phyloP scores from a whole-genome alignment of 2,113 vertebrate species.

The Riparia riparia region DNA sequence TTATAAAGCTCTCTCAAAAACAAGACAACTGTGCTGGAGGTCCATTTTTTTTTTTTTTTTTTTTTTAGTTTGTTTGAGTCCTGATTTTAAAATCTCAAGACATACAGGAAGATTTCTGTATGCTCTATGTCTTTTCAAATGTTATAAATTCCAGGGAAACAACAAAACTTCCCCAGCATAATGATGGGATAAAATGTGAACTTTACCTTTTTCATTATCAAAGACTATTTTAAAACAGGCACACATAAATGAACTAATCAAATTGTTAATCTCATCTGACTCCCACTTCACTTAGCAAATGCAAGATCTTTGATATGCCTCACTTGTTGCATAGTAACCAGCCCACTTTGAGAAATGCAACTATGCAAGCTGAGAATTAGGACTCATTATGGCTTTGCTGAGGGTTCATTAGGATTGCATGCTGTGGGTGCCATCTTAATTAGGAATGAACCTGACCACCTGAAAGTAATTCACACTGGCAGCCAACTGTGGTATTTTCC shows the following conservation, averaged over 20 bases:
- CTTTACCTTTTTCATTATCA: neutral
- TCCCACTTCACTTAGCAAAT: conserved; percentile 1
- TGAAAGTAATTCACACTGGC: conserved; percentile 70
- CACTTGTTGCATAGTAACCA: conserved; percentile 44
- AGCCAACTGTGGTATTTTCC: conserved; percentile 62
- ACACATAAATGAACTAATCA: neutral
- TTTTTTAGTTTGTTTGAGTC: neutral
- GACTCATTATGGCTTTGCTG: conserved; percentile 35
- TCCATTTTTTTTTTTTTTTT: neutral
- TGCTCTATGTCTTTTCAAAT: neutral
- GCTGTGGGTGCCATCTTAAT: conserved; percentile 61
- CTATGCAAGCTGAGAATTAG: conserved; percentile 46
- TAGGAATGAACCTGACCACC: conserved; percentile 70
- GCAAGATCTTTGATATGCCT: conserved; percentile 3
- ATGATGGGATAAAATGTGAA: neutral
- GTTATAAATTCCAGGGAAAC: neutral
- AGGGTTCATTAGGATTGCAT: conserved; percentile 54
- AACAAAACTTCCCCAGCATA: neutral
- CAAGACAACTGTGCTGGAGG: neutral
- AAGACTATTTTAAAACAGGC: neutral
- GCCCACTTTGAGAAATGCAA: conserved; percentile 3
- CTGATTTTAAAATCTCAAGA: neutral
- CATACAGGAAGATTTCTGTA: neutral
- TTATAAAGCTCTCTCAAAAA: neutral
- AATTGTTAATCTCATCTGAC: conserved; percentile 9